phyloP scores from a whole-genome alignment of 2,113 vertebrate genomes.

The Toxotes chatareus region DNA sequence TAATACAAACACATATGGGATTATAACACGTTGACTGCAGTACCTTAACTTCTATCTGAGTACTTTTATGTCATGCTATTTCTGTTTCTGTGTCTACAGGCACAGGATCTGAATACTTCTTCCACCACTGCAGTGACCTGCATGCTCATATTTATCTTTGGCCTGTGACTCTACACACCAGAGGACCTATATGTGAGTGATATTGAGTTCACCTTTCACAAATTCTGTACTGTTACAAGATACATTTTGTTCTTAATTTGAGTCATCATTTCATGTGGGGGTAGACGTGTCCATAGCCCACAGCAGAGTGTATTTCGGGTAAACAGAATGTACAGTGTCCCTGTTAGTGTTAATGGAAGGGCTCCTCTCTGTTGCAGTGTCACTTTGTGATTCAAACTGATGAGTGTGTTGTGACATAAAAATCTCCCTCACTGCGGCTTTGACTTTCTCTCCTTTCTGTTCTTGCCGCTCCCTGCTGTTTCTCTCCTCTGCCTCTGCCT shows the following conservation, averaged over 20 bases:
- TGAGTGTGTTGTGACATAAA: neutral
- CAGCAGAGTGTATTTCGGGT: slow-evolving; percentile 3
- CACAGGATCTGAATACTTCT: neutral
- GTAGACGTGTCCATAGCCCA: neutral
- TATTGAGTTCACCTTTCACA: slow-evolving; percentile 5
- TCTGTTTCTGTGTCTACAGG: too few species aligned
- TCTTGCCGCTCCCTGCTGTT: slow-evolving; percentile 14
- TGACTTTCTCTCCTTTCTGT: slow-evolving; percentile 24
- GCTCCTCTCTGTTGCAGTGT: neutral
- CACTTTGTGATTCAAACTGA: slow-evolving; percentile 20
- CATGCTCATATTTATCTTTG: neutral
- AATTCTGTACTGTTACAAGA: neutral
- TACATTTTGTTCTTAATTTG: neutral
- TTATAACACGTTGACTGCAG: too few species aligned
- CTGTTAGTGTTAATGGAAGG: neutral
- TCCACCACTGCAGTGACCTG: neutral
- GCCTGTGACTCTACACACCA: slow-evolving; percentile 10
- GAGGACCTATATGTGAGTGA: slow-evolving; percentile 6
- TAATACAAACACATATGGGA: too few species aligned
- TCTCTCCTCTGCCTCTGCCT: slow-evolving; percentile 6
- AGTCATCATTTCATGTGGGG: slow-evolving; percentile 9
- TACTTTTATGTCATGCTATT: too few species aligned
- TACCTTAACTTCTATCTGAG: too few species aligned
- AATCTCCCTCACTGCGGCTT: slow-evolving; percentile 1
- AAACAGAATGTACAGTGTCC: slow-evolving; percentile 19